These are phyloP conservation scores for Samia ricini DNA, from an alignment of 1,140 invertebrate species.

Conservation along the genomic window DNA sequence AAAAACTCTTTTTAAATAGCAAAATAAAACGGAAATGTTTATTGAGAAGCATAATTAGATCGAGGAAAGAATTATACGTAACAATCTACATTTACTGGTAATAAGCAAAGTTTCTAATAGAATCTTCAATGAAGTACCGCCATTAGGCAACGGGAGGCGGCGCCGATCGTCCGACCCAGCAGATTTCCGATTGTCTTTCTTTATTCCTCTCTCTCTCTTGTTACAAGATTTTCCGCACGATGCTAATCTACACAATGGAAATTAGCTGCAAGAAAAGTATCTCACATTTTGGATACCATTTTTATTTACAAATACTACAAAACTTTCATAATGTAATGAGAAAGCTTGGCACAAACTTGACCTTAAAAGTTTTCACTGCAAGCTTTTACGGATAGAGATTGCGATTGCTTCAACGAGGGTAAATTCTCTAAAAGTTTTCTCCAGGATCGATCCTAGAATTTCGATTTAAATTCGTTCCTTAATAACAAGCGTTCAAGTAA, in stretches of 20 bases:
- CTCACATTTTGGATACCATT: conserved; percentile 11
- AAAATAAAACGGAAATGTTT: neutral
- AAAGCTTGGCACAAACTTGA: conserved; percentile 7
- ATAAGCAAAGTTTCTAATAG: conserved; percentile 16
- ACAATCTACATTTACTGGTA: conserved; percentile 4
- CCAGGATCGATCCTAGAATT: conserved; percentile 1
- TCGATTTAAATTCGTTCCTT: conserved; percentile 4
- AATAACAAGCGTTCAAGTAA: neutral
- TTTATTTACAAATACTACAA: conserved; percentile 16
- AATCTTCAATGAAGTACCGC: conserved; percentile 1
- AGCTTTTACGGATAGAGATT: conserved; percentile 10
- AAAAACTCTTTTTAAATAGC: neutral
- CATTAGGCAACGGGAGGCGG: conserved; percentile 17
- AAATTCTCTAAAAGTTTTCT: conserved; percentile 10
- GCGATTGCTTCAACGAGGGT: neutral
- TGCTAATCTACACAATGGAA: conserved; percentile 31
- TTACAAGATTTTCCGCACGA: conserved; percentile 24
- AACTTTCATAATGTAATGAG: conserved; percentile 9
- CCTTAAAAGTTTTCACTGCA: conserved; percentile 13
- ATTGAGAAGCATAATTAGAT: neutral
- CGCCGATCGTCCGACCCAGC: conserved; percentile 7
- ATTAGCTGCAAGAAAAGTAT: conserved; percentile 20
- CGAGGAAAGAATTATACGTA: neutral
- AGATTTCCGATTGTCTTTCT: conserved; percentile 17
- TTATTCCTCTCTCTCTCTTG: conserved; percentile 24